These are phyloP conservation scores for Passerina amoena DNA, from an alignment of 2,113 vertebrate genomes.

Conservation along the genomic window DNA sequence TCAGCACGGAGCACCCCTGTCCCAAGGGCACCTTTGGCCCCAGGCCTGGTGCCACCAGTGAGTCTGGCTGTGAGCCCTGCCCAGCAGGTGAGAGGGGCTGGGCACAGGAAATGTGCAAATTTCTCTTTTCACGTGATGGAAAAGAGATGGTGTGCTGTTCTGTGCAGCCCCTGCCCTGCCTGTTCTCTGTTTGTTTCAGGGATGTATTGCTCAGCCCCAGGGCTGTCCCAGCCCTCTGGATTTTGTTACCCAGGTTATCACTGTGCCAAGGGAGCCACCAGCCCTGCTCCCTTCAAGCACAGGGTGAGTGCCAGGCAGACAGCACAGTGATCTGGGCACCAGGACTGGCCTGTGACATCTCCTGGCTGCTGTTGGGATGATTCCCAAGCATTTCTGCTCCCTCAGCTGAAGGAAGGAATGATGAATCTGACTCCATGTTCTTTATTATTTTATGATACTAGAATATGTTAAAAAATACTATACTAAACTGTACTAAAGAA, in stretches of 20 bases:
- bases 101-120: background rate
- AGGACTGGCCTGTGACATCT: background rate
- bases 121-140: fast-evolving
- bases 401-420: background rate
- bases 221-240: constrained; percentile 81
- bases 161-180: background rate
- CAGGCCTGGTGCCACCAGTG: constrained; percentile 67
- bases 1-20: constrained; percentile 78
- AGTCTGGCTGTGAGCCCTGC: constrained; percentile 81
- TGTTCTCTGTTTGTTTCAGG: constrained; percentile 69
- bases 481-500: too few species aligned
- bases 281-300: constrained; percentile 78
- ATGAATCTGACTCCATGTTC: too few species aligned
- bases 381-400: background rate
- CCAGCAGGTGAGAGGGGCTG: constrained; percentile 77
- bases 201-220: constrained; percentile 84
- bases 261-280: constrained; percentile 81
- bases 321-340: background rate
- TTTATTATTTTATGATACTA: too few species aligned
- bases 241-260: constrained; percentile 82
- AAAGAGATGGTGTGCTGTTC: background rate
- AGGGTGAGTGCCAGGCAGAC: constrained; percentile 49
- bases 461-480: too few species aligned
- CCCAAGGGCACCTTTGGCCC: constrained; percentile 82
- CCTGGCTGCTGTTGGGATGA: too few species aligned